Conservation (phyloP, 1,140 invertebrate species). For the Argopecten irradians region DNA sequence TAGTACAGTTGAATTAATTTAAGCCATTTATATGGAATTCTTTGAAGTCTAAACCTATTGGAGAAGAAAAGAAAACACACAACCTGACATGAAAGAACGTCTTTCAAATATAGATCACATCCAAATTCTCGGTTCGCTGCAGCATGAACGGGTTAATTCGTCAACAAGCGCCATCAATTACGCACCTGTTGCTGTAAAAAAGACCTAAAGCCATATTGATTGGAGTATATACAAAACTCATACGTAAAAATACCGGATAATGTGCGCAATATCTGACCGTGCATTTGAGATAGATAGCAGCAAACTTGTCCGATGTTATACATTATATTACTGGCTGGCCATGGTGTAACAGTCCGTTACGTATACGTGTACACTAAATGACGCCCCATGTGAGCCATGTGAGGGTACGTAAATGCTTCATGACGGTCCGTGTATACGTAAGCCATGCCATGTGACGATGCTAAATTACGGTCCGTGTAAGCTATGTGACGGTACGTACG, state of each 20-base stretch:
- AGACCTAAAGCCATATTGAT: background rate
- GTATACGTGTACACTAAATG: too few relatives aligned
- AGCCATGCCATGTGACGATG: too few relatives aligned
- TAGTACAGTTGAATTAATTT: background rate
- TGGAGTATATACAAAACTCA: background rate
- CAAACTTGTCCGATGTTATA: too few relatives aligned
- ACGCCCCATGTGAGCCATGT: too few relatives aligned
- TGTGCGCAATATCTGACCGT: too few relatives aligned
- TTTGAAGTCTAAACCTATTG: background rate
- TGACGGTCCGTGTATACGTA: too few relatives aligned
- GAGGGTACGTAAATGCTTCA: too few relatives aligned
- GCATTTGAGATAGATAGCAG: too few relatives aligned
- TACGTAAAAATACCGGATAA: too few relatives aligned
- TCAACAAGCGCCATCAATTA: constrained; percentile 16
- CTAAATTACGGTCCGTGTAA: too few relatives aligned
- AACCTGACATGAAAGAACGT: constrained; percentile 3
- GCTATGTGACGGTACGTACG: background rate
- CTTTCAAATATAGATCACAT: background rate
- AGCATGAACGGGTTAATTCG: constrained; percentile 15
- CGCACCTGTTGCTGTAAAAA: background rate
- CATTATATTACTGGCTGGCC: too few relatives aligned
- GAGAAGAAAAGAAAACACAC: background rate
- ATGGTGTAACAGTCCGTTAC: too few relatives aligned
- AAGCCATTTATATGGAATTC: background rate
- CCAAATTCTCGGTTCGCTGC: background rate